A percentile compares a stretch with the other conserved stretches of the same genome.
Conservation (phyloP, 2,888 invertebrate genomes). For the Willowsia nigromaculata region DNA sequence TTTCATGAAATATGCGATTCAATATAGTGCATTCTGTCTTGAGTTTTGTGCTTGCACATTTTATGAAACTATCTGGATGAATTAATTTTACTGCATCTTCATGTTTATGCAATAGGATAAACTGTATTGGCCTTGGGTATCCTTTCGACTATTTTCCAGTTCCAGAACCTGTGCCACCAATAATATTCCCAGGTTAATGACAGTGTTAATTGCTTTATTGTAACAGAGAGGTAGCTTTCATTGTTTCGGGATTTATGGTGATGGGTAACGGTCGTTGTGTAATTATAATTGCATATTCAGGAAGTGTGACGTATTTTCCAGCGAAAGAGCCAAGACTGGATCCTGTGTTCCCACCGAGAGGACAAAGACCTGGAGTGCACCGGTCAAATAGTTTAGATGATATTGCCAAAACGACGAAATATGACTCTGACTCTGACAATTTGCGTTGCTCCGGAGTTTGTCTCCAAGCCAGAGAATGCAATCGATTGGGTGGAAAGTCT, state of each 20-base stretch:
- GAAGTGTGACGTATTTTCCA: conserved; percentile 47
- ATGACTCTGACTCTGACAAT: conserved; percentile 27
- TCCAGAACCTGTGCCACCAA: conserved; percentile 57
- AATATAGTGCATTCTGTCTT: not conserved
- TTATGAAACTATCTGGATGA: too few relatives aligned
- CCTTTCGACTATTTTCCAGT: conserved; percentile 57
- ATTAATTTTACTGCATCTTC: too few relatives aligned
- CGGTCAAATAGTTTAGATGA: conserved; percentile 57
- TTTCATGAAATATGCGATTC: not conserved
- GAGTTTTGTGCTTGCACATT: too few relatives aligned
- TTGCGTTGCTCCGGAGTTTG: conserved; percentile 73
- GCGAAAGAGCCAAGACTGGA: conserved; percentile 36
- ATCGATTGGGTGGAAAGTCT: conserved; percentile 68
- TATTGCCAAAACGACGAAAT: conserved; percentile 53
- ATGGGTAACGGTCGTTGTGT: not conserved
- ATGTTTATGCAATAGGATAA: not conserved
- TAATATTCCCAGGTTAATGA: conserved; percentile 66
- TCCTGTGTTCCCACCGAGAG: conserved; percentile 54
- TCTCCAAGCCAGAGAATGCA: conserved; percentile 71
- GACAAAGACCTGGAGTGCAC: conserved; percentile 50
- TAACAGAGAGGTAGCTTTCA: too few relatives aligned
- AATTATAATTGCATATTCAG: conserved; percentile 13
- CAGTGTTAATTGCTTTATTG: not conserved
- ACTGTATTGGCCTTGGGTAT: not conserved
- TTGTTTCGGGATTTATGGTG: not conserved